phyloP scores from a whole-genome alignment of 2,113 vertebrate genomes.

The Brachypodius melanocephalos region DNA sequence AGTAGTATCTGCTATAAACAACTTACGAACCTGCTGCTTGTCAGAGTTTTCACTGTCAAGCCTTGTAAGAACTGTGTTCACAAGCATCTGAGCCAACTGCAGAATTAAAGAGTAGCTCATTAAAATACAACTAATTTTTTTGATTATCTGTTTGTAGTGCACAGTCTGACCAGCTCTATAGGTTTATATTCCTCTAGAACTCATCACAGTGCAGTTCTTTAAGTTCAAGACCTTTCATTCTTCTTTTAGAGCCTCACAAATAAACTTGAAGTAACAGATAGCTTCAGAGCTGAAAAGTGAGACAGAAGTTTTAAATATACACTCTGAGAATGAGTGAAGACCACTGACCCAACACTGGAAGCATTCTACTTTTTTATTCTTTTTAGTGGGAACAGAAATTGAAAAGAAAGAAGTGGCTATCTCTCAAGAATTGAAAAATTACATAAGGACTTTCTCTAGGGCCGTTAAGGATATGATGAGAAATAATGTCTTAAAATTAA shows the following conservation, averaged over 20 bases:
- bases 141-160: background rate
- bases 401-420: background rate
- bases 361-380: background rate
- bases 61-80: background rate
- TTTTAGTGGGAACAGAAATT: background rate
- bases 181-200: background rate
- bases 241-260: background rate
- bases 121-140: background rate
- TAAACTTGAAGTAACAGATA: background rate
- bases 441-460: background rate
- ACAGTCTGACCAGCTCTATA: background rate
- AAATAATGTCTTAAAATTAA: background rate
- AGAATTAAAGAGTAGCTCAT: background rate
- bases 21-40: background rate
- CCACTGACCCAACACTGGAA: background rate
- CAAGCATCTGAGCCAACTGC: background rate
- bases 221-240: background rate
- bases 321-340: background rate
- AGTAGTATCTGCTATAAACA: background rate
- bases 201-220: background rate
- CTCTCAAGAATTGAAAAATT: background rate
- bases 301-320: background rate
- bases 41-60: background rate
- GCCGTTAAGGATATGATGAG: background rate
- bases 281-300: background rate